A percentile compares a stretch with the other conserved stretches of the same genome.
phyloP scores from a whole-genome alignment of 1,140 invertebrate species.

The Euwallacea fornicatus region DNA sequence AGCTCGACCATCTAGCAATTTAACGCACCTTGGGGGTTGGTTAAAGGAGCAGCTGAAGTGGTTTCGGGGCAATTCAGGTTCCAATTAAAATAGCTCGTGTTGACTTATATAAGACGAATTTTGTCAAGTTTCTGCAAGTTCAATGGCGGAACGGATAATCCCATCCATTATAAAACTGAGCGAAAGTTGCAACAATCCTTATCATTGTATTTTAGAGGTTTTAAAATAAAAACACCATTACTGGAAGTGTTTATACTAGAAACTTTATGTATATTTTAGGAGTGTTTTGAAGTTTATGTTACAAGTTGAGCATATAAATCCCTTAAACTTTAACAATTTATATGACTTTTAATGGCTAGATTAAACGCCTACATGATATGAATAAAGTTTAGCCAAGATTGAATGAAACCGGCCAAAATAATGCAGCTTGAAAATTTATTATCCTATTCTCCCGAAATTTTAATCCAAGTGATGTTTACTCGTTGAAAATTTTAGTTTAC shows the following conservation, averaged over 20 bases:
- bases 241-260: slow-evolving; percentile 16
- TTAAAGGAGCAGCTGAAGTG: no score
- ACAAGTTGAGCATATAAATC: slow-evolving; percentile 23
- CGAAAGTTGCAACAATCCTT: background rate
- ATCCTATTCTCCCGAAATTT: slow-evolving; percentile 23
- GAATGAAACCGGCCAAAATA: slow-evolving; percentile 25
- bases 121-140: no score
- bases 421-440: slow-evolving; percentile 28
- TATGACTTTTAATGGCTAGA: slow-evolving; percentile 26
- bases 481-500: slow-evolving; percentile 17
- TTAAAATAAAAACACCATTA: slow-evolving; percentile 11
- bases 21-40: no score
- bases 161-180: no score
- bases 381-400: slow-evolving; percentile 29
- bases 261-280: slow-evolving; percentile 25
- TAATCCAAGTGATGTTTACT: slow-evolving; percentile 23
- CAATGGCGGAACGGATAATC: no score
- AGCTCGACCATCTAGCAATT: no score
- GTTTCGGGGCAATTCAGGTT: no score
- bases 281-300: slow-evolving; percentile 19
- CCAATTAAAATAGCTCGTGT: no score
- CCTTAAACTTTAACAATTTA: slow-evolving; percentile 34
- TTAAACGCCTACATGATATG: slow-evolving; percentile 35
- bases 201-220: background rate
- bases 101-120: no score